These are phyloP conservation scores for Montifringilla adamsi DNA, from an alignment of 2,113 vertebrate genomes.

Conservation along the genomic window DNA sequence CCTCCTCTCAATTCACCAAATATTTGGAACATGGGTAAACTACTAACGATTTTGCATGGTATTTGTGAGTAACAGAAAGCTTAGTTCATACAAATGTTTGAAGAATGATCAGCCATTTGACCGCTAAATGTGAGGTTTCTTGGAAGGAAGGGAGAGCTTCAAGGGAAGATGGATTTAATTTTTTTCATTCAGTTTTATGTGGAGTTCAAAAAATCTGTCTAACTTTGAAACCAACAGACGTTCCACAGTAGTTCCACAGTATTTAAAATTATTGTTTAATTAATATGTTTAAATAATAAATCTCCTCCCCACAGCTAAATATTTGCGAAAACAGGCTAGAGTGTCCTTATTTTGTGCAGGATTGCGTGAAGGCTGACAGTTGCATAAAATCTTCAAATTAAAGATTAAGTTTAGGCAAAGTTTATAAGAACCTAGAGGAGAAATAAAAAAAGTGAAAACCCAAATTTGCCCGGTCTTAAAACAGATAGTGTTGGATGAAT, in stretches of 20 bases:
- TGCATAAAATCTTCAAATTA: not conserved
- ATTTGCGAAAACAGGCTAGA: not conserved
- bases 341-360: not conserved
- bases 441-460: not conserved
- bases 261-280: not conserved
- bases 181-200: not conserved
- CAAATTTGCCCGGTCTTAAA: not conserved
- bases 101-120: not conserved
- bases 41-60: not conserved
- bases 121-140: accelerated
- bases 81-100: not conserved
- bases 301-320: not conserved
- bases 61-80: not conserved
- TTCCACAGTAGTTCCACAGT: too few relatives aligned
- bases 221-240: not conserved
- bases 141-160: not conserved
- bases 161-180: not conserved
- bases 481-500: not conserved
- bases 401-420: not conserved
- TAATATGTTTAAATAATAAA: not conserved
- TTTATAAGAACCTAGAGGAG: not conserved
- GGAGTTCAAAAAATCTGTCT: not conserved
- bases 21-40: not conserved
- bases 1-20: not conserved
- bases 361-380: not conserved